Percentiles rank a stretch among this genome's conserved stretches.
Evolutionary conservation across 2,113 vertebrate genomes (phyloP).

Genomic region (Sturnus vulgaris): DNA sequence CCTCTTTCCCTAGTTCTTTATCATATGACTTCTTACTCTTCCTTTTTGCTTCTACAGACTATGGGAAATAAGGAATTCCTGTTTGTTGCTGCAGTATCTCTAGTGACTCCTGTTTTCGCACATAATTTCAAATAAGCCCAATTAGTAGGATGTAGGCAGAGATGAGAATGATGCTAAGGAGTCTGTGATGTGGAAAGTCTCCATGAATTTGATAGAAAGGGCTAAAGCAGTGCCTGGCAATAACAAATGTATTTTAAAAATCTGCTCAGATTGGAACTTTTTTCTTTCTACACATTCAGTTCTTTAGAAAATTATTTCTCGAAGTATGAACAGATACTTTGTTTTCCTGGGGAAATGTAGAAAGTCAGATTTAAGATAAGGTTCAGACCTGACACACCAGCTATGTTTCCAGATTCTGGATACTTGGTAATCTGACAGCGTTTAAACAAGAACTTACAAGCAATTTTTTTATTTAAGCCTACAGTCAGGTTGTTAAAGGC

Average conservation of each 20-base stretch:
- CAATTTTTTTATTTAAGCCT: not conserved
- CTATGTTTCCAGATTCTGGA: not conserved
- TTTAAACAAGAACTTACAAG: not conserved
- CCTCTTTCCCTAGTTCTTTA: not conserved
- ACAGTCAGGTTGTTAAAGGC: not conserved
- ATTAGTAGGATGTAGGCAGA: not conserved
- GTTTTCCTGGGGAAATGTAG: not conserved
- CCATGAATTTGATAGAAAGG: not conserved
- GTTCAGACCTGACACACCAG: not conserved
- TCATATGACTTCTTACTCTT: not conserved
- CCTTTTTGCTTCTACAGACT: not conserved
- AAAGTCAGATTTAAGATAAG: not conserved
- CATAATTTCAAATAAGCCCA: not conserved
- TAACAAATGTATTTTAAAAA: not conserved
- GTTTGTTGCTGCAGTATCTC: not conserved
- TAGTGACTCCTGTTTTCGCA: not conserved
- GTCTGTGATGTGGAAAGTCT: not conserved
- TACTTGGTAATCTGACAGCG: not conserved
- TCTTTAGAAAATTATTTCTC: not conserved
- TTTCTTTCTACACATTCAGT: not conserved
- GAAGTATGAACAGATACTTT: not conserved
- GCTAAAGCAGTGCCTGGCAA: not conserved
- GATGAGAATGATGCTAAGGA: not conserved
- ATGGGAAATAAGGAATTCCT: not conserved
- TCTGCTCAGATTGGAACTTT: rapidly evolving